Evolutionary conservation across 2,888 invertebrate genomes (phyloP).

Genomic region (Ptychoptera albimana): DNA sequence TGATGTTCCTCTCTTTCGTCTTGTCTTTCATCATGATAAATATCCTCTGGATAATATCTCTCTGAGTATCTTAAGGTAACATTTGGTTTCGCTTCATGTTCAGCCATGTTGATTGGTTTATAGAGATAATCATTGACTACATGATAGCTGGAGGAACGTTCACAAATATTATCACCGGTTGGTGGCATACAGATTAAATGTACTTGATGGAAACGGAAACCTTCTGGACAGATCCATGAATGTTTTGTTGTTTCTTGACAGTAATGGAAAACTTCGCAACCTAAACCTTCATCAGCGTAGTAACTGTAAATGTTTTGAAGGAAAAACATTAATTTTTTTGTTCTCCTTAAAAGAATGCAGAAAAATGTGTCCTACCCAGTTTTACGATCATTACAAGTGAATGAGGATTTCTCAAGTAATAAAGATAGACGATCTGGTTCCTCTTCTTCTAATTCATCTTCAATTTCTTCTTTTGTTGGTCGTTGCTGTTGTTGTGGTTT

Average conservation of each 20-base stretch:
- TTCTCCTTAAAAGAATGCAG: neutral
- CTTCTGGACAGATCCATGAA: slow-evolving; percentile 87
- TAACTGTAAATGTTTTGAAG: slow-evolving; percentile 31
- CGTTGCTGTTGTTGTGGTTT: neutral
- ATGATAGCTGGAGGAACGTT: slow-evolving; percentile 76
- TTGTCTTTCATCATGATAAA: slow-evolving; percentile 45
- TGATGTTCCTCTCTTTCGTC: slow-evolving; percentile 26
- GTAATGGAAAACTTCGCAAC: slow-evolving; percentile 87
- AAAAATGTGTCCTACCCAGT: slow-evolving; percentile 40
- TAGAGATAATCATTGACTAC: slow-evolving; percentile 88
- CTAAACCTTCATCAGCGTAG: slow-evolving; percentile 77
- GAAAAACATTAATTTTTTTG: neutral
- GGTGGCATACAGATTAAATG: slow-evolving; percentile 90
- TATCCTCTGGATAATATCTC: slow-evolving; percentile 66
- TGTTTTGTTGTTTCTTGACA: slow-evolving; percentile 80
- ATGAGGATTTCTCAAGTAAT: slow-evolving; percentile 68
- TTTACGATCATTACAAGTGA: slow-evolving; percentile 61
- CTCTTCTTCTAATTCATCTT: slow-evolving; percentile 57
- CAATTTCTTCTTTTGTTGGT: slow-evolving; percentile 27
- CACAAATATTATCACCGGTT: slow-evolving; percentile 74
- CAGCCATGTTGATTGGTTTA: slow-evolving; percentile 71
- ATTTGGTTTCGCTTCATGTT: slow-evolving; percentile 65
- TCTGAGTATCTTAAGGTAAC: slow-evolving; percentile 67
- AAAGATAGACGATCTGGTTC: slow-evolving; percentile 70
- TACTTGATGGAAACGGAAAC: slow-evolving; percentile 56